Evolutionary conservation across 30 jellyfish, hydroid and myxozoan species (phyloP).

Genomic region (Clytia hemisphaerica): DNA sequence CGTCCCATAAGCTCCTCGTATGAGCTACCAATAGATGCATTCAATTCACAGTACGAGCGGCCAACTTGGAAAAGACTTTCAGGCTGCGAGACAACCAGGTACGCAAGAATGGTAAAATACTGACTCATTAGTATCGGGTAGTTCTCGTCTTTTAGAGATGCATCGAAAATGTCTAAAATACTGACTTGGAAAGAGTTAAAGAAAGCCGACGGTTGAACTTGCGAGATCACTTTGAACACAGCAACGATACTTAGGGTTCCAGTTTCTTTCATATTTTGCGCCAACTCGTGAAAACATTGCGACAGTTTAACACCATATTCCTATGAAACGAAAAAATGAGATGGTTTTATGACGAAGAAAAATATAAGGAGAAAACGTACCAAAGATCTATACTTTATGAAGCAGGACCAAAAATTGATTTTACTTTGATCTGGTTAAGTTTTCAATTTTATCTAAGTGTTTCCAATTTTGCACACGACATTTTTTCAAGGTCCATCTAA

Average conservation of each 20-base stretch:
- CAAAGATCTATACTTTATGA: too few species aligned
- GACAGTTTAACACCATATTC: not conserved
- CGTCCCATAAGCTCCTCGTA: slow-evolving; percentile 46
- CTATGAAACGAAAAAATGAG: slow-evolving; percentile 11
- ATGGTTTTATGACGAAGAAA: too few species aligned
- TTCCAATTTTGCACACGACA: too few species aligned
- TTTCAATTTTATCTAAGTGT: too few species aligned
- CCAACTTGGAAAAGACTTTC: not conserved
- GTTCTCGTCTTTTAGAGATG: slow-evolving; percentile 26
- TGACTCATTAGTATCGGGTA: slow-evolving; percentile 5
- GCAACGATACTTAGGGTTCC: not conserved
- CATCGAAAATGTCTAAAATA: slow-evolving; percentile 7
- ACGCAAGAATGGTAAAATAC: slow-evolving; percentile 1
- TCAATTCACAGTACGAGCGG: not conserved
- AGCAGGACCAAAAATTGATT: too few species aligned
- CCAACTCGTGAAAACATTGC: slow-evolving; percentile 13
- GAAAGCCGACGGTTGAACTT: not conserved
- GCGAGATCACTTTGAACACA: not conserved
- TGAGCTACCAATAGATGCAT: not conserved
- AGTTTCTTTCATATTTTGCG: slow-evolving; percentile 10
- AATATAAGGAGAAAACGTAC: too few species aligned
- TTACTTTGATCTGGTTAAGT: too few species aligned
- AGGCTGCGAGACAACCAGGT: slow-evolving; percentile 10
- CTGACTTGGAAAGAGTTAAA: slow-evolving; percentile 1
- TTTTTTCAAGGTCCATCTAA: too few species aligned